Conservation (phyloP, 2,113 vertebrate species). For the Anseranas semipalmata region DNA sequence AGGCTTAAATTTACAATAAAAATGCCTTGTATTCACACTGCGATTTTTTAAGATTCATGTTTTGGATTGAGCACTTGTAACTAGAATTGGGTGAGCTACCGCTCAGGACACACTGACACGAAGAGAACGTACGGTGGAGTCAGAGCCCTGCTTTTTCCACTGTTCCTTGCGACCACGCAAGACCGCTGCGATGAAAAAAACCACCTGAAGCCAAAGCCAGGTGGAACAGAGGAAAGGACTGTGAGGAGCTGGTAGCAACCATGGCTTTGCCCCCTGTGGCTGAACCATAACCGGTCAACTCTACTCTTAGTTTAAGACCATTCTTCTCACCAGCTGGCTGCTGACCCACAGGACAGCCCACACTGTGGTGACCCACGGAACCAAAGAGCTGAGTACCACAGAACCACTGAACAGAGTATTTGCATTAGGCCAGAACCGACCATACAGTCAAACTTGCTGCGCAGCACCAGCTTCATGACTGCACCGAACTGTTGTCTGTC, state of each 20-base stretch:
- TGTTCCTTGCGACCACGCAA: background rate
- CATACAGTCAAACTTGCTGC: fast-evolving
- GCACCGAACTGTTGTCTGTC: background rate
- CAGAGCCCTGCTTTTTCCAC: background rate
- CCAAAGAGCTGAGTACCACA: too few species aligned
- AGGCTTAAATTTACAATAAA: background rate
- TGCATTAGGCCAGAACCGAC: fast-evolving
- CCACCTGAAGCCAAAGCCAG: background rate
- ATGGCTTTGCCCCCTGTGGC: fast-evolving
- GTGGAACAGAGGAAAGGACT: background rate
- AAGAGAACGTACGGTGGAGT: fast-evolving
- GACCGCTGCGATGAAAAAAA: background rate
- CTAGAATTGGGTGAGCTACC: background rate
- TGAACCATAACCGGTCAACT: fast-evolving
- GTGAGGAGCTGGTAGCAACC: background rate
- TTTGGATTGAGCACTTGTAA: background rate
- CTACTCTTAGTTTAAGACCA: background rate
- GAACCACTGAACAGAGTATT: fast-evolving
- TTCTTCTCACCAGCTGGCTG: background rate
- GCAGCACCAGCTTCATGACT: background rate
- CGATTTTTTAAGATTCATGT: background rate
- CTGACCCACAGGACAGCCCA: fast-evolving
- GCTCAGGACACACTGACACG: fast-evolving
- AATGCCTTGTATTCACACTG: background rate
- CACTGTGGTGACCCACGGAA: fast-evolving